These are phyloP conservation scores for Onychomys arenicola DNA, from an alignment of 2,797 vertebrate species.

Conservation along the genomic window DNA sequence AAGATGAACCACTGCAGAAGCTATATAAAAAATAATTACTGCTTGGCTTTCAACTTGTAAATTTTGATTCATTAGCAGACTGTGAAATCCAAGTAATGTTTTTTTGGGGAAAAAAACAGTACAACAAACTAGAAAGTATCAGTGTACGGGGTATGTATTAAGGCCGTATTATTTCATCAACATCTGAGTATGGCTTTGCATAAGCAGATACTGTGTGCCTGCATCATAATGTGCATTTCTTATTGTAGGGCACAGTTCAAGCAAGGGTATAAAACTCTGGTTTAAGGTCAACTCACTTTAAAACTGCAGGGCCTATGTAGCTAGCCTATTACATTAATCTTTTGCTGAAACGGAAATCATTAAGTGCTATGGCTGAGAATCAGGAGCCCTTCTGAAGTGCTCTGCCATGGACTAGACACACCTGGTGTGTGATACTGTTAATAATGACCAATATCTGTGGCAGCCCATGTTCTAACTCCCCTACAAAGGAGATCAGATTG, in stretches of 20 bases:
- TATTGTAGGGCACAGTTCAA: background rate
- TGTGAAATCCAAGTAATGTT: background rate
- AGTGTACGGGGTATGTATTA: background rate
- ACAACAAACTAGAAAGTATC: background rate
- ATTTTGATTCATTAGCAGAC: background rate
- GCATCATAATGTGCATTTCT: background rate
- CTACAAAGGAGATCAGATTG: background rate
- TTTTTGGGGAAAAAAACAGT: background rate
- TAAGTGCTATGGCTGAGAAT: background rate
- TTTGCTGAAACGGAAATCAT: background rate
- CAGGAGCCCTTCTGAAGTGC: background rate
- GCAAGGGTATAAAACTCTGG: background rate
- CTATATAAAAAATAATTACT: background rate
- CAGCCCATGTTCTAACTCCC: background rate
- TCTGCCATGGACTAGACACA: background rate
- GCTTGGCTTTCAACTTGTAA: background rate
- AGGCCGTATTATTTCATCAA: background rate
- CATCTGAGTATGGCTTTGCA: background rate
- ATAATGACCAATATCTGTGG: background rate
- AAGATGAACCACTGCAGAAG: background rate
- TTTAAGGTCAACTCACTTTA: background rate
- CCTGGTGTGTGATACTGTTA: fast-evolving
- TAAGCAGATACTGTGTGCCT: background rate
- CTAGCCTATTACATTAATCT: background rate
- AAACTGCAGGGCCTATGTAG: background rate